Base-by-base conservation (phyloP, 2,797 vertebrate species). In the Eidolon dupreanum region DNA sequence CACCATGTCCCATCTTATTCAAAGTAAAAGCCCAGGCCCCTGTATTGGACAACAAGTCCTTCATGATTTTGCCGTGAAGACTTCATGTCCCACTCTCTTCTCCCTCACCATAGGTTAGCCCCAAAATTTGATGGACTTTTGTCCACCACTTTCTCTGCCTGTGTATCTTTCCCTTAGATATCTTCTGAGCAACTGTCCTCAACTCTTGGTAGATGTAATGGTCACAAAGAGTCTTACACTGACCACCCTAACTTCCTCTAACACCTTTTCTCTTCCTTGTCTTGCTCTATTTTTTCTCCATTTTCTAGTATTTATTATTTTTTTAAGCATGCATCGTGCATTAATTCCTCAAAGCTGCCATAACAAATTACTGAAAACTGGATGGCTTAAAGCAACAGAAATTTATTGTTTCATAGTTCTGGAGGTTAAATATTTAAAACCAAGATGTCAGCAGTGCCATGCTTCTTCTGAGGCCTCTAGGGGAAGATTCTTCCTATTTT, bases 201-300 rank as follows among this genome's bases (percentile, higher is more conserved):
- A 5, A 43, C 19, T 74, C 33, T 31, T 3, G 26, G 5, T 38
- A 15, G 4, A n/a, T 63, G 13, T 6, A 59, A 2, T 17, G 19
- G 1, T 22, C 36, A 22, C 13, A 13, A n/a, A 6, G 20, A 55
- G 1, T 10, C 17, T 20, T 24, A 20, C 17, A 0, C 16, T 33
- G 3, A 51, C 12, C 4, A 46, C n/a, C 16, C 5, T 12, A n/a
- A 2, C 6, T 82, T 75, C 2, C 22, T 6, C 1, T 2, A 65
- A 6, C 0, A 2, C 0, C 4, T 3, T 20, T 43, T 11, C 41
- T 51, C 24, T 26, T 77, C 16, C 12, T 87, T 24, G 13, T 63
- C 4, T 70, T 68, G 5, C 2, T 77, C 2, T 51, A 19, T 24
- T 55, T 84, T 66, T 75, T 19, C 3, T 94, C 63, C 49, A 1